Evolutionary conservation across 1,140 invertebrate species (phyloP), one percentile per base, ranked within the genome.

Genomic region (Cyclargus thomasi): DNA sequence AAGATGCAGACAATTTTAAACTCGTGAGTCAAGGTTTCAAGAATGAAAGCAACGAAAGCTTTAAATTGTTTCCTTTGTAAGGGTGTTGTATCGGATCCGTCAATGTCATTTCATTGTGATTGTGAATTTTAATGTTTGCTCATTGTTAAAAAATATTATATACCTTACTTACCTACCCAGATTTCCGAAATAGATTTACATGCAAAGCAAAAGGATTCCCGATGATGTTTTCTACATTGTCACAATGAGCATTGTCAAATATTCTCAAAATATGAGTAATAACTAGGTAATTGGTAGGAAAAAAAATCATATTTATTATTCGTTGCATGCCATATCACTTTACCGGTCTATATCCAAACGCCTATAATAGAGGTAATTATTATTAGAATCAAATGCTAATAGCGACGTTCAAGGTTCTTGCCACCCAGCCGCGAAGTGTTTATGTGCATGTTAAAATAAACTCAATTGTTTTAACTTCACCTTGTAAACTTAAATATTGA

Each of bases 1-100:
- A 22, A 11, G 10, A 53, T 59, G 35, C 23, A 47, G 36, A 59
- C 55, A 5, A 64, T 70, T 67, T 59, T 35, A 21, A 59, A 22
- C 57, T 20, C 62, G 22, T 55, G 22, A 65, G 29, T 64, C 18
- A 21, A 59, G 18, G 21, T 11, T 59, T 64, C 18, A 21, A 59
- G 18, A 59, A 18, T 59, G 5, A 20, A 59, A 21, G 17, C 18
- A 20, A 20, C 17, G 17, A 59, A 20, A 59, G 18, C 4, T 18
- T 59, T 3, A 2, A 59, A 11, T 59, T 59, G 17, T 59, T 59
- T 20, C 10, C 20, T 20, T 47, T 47, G 39, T 47, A 47, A 14
- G 39, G 11, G 14, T 47, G 2, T 47, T 3, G 39, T 8, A 16
- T 16, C 14, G 39, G 39, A 47, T 47, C 14, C 39, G 14, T 47